Evolutionary conservation across 2,113 vertebrate species (phyloP).

Genomic region (Suncus etruscus): DNA sequence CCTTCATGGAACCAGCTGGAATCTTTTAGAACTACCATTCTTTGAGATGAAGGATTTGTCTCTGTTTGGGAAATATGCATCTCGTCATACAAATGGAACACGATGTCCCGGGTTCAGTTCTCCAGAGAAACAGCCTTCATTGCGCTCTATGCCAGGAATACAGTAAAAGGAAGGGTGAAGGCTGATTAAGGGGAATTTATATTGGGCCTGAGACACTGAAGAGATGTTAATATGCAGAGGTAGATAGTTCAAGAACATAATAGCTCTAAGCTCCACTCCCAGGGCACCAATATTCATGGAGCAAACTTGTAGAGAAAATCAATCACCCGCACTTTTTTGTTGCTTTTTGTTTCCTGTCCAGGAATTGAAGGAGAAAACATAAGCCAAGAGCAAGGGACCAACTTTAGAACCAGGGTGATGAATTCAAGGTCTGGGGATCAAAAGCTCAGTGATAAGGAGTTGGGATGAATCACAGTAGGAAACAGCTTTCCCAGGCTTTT

Average conservation of each 20-base stretch:
- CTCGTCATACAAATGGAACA: slow-evolving; percentile 62
- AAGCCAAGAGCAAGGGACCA: slow-evolving; percentile 51
- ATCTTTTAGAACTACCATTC: slow-evolving; percentile 47
- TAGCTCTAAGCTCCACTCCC: neutral
- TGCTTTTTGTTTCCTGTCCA: neutral
- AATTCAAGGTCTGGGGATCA: slow-evolving; percentile 33
- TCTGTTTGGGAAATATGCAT: slow-evolving; percentile 64
- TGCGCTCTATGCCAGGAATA: slow-evolving; percentile 31
- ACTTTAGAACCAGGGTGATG: slow-evolving; percentile 6
- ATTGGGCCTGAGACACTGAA: slow-evolving; percentile 28
- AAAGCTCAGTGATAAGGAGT: neutral
- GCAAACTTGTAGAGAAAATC: slow-evolving; percentile 39
- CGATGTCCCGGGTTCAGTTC: slow-evolving; percentile 52
- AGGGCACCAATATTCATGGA: neutral
- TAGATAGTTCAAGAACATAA: neutral
- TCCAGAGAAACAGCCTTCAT: slow-evolving; percentile 47
- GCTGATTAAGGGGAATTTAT: slow-evolving; percentile 22
- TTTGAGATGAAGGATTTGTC: slow-evolving; percentile 61
- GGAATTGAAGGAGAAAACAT: slow-evolving; percentile 44
- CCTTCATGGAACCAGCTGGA: slow-evolving; percentile 63
- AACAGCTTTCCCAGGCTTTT: neutral
- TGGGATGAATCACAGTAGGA: neutral
- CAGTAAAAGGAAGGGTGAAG: neutral
- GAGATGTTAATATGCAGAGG: slow-evolving; percentile 47
- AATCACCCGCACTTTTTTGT: neutral